A percentile compares a stretch with the other conserved stretches of the same genome.
Conservation (phyloP, 1,140 invertebrate genomes). For the Akabosia matsudoensis region DNA sequence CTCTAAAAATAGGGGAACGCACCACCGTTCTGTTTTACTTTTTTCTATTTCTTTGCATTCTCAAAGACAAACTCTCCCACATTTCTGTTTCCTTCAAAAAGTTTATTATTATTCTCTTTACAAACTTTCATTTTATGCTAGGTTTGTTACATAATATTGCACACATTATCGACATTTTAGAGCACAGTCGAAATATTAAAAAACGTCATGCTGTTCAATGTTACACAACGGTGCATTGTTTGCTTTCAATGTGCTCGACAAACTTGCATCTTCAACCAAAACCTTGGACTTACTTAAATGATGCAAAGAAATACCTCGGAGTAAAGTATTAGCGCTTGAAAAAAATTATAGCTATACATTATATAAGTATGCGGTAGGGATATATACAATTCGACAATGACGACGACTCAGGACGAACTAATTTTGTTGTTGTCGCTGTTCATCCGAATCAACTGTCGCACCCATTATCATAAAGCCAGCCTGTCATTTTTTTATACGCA, state of each 20-base stretch:
- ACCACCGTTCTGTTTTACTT: neutral
- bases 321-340: too few relatives aligned
- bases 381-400: neutral
- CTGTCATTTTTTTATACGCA: neutral
- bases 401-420: neutral
- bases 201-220: neutral
- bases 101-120: slow-evolving; percentile 9
- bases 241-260: neutral
- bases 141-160: neutral
- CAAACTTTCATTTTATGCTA: neutral
- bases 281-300: too few relatives aligned
- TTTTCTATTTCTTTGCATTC: neutral
- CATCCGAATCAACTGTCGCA: neutral
- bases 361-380: neutral
- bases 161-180: neutral
- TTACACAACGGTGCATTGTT: neutral
- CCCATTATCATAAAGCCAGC: neutral
- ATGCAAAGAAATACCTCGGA: too few relatives aligned
- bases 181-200: neutral
- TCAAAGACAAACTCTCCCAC: neutral
- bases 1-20: neutral
- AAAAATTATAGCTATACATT: too few relatives aligned
- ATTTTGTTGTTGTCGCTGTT: neutral
- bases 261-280: neutral
- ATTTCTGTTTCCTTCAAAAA: neutral